phyloP scores from a whole-genome alignment of 2,888 invertebrate genomes.

The Smittia aterrima region DNA sequence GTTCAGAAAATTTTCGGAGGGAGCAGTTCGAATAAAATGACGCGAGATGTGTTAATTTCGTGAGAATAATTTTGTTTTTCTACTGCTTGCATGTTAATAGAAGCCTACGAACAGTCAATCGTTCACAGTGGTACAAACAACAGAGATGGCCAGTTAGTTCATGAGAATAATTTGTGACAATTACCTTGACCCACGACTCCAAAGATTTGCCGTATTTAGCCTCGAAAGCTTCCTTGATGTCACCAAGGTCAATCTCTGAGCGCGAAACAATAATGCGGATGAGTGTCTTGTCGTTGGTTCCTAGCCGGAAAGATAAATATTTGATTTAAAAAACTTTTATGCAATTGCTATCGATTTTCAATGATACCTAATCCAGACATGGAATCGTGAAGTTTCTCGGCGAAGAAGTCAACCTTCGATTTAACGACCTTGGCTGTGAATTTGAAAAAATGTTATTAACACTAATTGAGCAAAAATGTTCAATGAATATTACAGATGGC shows the following conservation, averaged over 20 bases:
- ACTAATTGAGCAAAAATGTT: neutral
- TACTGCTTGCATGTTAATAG: conserved; percentile 9
- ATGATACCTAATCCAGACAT: conserved; percentile 72
- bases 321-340: neutral
- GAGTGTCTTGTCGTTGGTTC: conserved; percentile 86
- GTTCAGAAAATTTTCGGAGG: neutral
- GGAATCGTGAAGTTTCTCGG: conserved; percentile 82
- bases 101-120: conserved; percentile 17
- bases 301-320: conserved; percentile 43
- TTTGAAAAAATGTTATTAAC: neutral
- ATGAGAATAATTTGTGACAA: conserved; percentile 45
- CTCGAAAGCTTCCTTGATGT: conserved; percentile 87
- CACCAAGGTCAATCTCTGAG: conserved; percentile 87
- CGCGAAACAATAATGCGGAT: conserved; percentile 89
- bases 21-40: neutral
- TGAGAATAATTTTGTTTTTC: conserved; percentile 15
- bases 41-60: neutral
- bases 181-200: conserved; percentile 83
- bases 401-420: conserved; percentile 88
- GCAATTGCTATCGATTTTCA: neutral
- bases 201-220: conserved; percentile 78
- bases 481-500: conserved; percentile 71
- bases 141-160: neutral
- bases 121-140: conserved; percentile 18
- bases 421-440: conserved; percentile 78